These are phyloP conservation scores for Eueides isabella DNA, from an alignment of 1,140 invertebrate genomes.

Conservation along the genomic window DNA sequence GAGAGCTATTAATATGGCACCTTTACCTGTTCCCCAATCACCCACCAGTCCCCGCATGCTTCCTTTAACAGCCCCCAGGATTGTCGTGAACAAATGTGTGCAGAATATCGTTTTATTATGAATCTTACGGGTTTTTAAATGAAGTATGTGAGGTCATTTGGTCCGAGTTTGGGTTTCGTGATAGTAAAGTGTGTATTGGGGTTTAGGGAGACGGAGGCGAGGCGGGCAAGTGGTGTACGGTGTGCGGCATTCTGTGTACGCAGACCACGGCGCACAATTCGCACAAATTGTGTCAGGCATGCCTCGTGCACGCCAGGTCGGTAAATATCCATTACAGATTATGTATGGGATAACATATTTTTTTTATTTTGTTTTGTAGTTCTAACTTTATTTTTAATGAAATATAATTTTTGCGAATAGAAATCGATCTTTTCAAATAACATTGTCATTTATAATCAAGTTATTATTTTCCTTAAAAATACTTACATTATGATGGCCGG, in stretches of 20 bases:
- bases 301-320: conserved; percentile 83
- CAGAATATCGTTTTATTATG: conserved; percentile 70
- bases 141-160: conserved; percentile 71
- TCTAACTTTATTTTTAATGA: background rate
- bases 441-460: background rate
- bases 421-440: background rate
- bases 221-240: conserved; percentile 77
- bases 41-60: conserved; percentile 73
- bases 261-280: conserved; percentile 80
- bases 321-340: conserved; percentile 55
- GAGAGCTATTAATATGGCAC: conserved; percentile 25
- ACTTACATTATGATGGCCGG: background rate
- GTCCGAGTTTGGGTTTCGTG: conserved; percentile 24
- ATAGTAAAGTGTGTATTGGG: conserved; percentile 74
- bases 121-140: conserved; percentile 79
- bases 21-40: conserved; percentile 46
- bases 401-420: background rate
- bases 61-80: conserved; percentile 78
- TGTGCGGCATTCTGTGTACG: conserved; percentile 81
- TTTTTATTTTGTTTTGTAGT: conserved; percentile 17
- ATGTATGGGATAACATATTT: conserved; percentile 17
- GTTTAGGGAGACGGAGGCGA: conserved; percentile 78
- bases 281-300: conserved; percentile 81
- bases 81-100: conserved; percentile 70
- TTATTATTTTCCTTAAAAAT: background rate